Evolutionary conservation across 53 echinoderm and acorn worm species (phyloP).

Genomic region (Apostichopus leukothele): DNA sequence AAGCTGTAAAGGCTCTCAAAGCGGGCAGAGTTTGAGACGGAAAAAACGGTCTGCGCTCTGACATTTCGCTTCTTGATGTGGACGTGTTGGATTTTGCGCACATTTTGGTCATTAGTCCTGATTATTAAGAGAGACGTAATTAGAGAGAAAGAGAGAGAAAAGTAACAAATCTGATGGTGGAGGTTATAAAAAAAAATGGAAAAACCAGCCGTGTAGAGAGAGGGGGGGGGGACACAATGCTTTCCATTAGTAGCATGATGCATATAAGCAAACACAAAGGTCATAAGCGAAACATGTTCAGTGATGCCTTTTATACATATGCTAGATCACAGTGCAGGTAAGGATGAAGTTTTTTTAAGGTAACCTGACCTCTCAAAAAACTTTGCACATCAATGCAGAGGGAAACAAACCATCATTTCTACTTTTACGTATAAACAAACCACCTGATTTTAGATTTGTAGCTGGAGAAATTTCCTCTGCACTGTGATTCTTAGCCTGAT

Average conservation of each 20-base stretch:
- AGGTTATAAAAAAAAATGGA: background rate
- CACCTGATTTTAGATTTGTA: too few species aligned
- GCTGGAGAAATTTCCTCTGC: too few species aligned
- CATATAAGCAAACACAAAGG: conserved; percentile 7
- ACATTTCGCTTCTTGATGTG: conserved; percentile 51
- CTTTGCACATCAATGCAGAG: too few species aligned
- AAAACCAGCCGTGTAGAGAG: background rate
- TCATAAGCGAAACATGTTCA: conserved; percentile 3
- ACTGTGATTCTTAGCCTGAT: too few species aligned
- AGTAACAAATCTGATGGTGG: background rate
- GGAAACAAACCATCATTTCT: too few species aligned
- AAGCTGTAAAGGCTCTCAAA: conserved; percentile 84
- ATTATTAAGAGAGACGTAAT: conserved; percentile 10
- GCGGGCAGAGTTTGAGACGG: conserved; percentile 41
- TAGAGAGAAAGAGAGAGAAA: background rate
- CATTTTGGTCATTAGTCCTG: conserved; percentile 33
- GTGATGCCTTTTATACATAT: background rate
- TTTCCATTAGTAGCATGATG: conserved; percentile 24
- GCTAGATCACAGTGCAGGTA: background rate
- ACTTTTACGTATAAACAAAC: too few species aligned
- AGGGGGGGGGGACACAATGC: background rate
- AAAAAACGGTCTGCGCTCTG: conserved; percentile 21
- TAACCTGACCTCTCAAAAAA: too few species aligned
- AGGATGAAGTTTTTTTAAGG: too few species aligned
- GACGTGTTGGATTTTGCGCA: conserved; percentile 43